These are phyloP conservation scores for Phoenicopterus ruber DNA, from an alignment of 2,113 vertebrate genomes.

Conservation along the genomic window DNA sequence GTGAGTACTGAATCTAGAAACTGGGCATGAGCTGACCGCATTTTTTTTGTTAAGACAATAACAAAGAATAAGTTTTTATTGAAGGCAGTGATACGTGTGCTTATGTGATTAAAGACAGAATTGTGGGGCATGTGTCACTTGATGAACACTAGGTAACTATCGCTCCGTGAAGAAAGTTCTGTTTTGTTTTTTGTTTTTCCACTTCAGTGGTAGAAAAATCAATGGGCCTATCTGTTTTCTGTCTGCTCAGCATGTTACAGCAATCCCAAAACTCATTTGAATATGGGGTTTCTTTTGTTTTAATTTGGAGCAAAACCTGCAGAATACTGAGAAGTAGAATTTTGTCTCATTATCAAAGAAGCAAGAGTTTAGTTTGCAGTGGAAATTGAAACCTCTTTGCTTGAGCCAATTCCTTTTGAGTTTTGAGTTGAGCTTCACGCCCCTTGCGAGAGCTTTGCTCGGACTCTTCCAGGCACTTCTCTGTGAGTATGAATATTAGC, in stretches of 20 bases:
- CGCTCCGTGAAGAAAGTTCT: accelerated
- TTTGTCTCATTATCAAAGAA: background rate
- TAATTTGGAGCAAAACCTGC: background rate
- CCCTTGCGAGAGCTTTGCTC: background rate
- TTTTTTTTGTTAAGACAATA: background rate
- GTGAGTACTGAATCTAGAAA: background rate
- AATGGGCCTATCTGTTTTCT: background rate
- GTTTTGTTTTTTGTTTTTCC: background rate
- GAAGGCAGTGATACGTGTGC: background rate
- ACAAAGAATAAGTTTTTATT: background rate
- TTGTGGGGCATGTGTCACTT: background rate
- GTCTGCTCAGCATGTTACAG: background rate
- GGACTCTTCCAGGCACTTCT: background rate
- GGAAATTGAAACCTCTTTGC: background rate
- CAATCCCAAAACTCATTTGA: background rate
- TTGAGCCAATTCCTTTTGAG: background rate
- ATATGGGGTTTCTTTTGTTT: background rate
- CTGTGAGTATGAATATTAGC: background rate
- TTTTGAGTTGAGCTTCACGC: background rate
- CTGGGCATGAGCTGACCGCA: accelerated
- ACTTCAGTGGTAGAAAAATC: background rate
- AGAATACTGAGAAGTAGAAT: background rate
- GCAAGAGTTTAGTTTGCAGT: background rate
- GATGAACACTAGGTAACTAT: background rate
- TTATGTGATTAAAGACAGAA: background rate